Base-by-base conservation (phyloP, 2,797 vertebrate genomes). In the Aeoliscus strigatus region DNA sequence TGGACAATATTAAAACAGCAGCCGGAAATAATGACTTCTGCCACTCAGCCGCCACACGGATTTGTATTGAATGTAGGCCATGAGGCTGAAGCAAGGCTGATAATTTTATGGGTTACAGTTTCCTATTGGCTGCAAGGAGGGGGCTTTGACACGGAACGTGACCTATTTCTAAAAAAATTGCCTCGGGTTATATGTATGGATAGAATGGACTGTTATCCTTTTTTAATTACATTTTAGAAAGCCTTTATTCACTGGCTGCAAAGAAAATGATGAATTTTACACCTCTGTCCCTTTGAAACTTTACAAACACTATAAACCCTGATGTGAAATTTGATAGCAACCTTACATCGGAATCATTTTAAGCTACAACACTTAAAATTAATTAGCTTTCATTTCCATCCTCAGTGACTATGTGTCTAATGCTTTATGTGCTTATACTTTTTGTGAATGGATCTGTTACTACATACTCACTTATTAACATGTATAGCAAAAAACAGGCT, bases 171-270 rank as follows among this genome's bases (percentile, higher is more conserved):
- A 80, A 75, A 88, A 85, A 28, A 85, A 79, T 55, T 11, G 65
- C 89, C 88, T 59, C 4, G 23, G 86, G 89, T 84, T 60, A 70
- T 73, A 85, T 70, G 72, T 88, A 88, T 83, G 89, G 87, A 89
- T 90, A 83, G 82, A 87, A 84, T 82, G 79, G 78, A 86, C 82
- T 82, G 76, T 83, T 86, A 90, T 90, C 85, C 80, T 52, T 80
- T 88, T 90, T 90, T 90, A 91, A 91, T 92, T 92, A 91, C 86
- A 89, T 89, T 86, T 90, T 80, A 80, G 80, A 64, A 64, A 78
- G 79, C 67, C 69, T 84, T 87, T 83, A 83, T 84, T 86, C 83
- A 84, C 74, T 70, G 55, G 57, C 65, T 76, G 60, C 43, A 80
- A 73, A 75, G 30, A 71, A 75, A 59, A 49, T 57, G 59, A 66